Percentiles rank a stretch among this genome's conserved stretches.
Conservation (phyloP, 2,113 vertebrate species). For the Aplodontia rufa region DNA sequence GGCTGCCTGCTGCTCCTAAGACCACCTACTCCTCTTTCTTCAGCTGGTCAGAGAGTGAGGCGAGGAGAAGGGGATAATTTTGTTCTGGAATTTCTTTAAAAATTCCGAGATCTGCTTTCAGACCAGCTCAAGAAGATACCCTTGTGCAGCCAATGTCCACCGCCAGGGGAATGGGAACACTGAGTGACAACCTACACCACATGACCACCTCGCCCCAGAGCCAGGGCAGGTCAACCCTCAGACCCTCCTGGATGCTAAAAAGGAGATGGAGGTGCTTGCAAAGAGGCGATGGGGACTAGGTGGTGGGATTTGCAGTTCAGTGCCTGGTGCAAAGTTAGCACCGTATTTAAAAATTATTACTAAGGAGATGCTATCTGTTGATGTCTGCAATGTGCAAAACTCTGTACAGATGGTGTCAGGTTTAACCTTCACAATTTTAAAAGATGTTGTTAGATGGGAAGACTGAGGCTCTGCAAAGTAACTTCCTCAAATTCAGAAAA, state of each 20-base stretch:
- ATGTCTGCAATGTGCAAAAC: not conserved
- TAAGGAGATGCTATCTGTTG: not conserved
- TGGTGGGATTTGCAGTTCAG: not conserved
- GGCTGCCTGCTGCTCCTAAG: not conserved
- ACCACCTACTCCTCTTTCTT: not conserved
- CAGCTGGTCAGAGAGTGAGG: not conserved
- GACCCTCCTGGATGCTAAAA: not conserved
- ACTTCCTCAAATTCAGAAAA: not conserved
- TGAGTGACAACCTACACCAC: not conserved
- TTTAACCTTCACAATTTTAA: not conserved
- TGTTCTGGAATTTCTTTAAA: not conserved
- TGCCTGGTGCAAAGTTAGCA: not conserved
- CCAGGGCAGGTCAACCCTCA: not conserved
- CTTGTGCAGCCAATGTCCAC: not conserved
- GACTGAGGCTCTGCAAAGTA: not conserved
- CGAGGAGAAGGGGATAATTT: not conserved
- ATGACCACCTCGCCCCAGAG: not conserved
- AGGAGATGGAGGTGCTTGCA: not conserved
- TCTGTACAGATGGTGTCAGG: not conserved
- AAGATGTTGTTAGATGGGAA: not conserved
- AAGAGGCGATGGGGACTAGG: not conserved
- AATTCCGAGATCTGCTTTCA: not conserved
- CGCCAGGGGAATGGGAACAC: not conserved
- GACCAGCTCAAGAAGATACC: not conserved
- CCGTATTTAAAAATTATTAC: not conserved